These are phyloP conservation scores for Falco novaeseelandiae DNA, from an alignment of 2,797 vertebrate species.

Conservation along the genomic window DNA sequence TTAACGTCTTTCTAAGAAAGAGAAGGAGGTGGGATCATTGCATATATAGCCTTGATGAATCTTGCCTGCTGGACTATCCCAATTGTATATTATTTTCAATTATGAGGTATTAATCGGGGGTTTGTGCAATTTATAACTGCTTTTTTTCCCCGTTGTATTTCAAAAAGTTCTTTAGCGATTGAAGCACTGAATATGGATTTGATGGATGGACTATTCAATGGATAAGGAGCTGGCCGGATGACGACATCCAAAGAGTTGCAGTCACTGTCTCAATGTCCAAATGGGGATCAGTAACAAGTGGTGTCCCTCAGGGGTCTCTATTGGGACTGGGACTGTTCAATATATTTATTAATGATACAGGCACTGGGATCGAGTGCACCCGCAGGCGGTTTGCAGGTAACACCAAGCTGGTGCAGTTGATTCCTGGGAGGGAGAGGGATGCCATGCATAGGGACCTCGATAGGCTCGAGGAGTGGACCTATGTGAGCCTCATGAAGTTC, in stretches of 20 bases:
- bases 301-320: background rate
- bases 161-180: background rate
- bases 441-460: background rate
- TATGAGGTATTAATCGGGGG: background rate
- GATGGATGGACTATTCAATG: background rate
- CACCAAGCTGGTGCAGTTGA: background rate
- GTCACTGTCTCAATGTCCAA: background rate
- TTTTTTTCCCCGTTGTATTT: background rate
- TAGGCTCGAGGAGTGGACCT: background rate
- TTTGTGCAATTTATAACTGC: background rate
- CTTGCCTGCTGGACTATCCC: background rate
- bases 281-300: background rate
- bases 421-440: background rate
- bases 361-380: background rate
- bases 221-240: background rate
- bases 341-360: background rate
- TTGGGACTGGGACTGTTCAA: background rate
- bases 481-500: background rate
- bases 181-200: background rate
- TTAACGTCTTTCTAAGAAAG: background rate
- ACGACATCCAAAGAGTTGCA: background rate
- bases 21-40: background rate
- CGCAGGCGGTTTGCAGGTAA: background rate
- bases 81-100: background rate
- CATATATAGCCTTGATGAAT: background rate